Conservation (phyloP, 2,888 invertebrate genomes). For the Cyrtodaria siliqua region DNA sequence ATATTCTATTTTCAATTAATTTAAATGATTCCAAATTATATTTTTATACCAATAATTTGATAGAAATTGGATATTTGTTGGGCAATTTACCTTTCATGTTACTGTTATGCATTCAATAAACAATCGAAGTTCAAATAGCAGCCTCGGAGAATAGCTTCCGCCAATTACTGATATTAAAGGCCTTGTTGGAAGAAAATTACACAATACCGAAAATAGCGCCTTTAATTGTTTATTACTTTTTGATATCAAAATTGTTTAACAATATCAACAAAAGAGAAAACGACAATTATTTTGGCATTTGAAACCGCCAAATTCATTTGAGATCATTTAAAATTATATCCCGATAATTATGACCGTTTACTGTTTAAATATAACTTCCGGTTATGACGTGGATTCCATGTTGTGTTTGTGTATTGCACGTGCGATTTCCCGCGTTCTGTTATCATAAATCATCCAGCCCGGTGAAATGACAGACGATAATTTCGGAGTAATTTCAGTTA, state of each 20-base stretch:
- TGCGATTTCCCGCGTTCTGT: slow-evolving; percentile 46
- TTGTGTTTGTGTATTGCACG: slow-evolving; percentile 45
- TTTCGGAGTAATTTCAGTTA: slow-evolving; percentile 53
- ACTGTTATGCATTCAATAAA: background rate
- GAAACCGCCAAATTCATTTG: slow-evolving; percentile 22
- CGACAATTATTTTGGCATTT: slow-evolving; percentile 29
- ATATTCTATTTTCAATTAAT: slow-evolving; percentile 9
- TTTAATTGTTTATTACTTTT: slow-evolving; percentile 51
- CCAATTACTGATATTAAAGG: slow-evolving; percentile 20
- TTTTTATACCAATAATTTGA: slow-evolving; percentile 10
- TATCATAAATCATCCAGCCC: slow-evolving; percentile 23
- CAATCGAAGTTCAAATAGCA: slow-evolving; percentile 28
- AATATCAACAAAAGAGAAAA: slow-evolving; percentile 22
- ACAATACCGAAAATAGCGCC: slow-evolving; percentile 40
- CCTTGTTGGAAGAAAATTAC: slow-evolving; percentile 17
- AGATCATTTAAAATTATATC: slow-evolving; percentile 41
- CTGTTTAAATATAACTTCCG: slow-evolving; percentile 41
- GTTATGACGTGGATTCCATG: slow-evolving; percentile 46
- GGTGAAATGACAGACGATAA: slow-evolving; percentile 58
- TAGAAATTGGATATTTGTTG: slow-evolving; percentile 16
- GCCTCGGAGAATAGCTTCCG: slow-evolving; percentile 11
- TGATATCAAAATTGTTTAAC: slow-evolving; percentile 35
- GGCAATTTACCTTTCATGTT: slow-evolving; percentile 14
- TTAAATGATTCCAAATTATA: slow-evolving; percentile 2
- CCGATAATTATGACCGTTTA: slow-evolving; percentile 29